phyloP scores from a whole-genome alignment of 92 coral and sea anemone genomes.

The Micromussa lordhowensis region DNA sequence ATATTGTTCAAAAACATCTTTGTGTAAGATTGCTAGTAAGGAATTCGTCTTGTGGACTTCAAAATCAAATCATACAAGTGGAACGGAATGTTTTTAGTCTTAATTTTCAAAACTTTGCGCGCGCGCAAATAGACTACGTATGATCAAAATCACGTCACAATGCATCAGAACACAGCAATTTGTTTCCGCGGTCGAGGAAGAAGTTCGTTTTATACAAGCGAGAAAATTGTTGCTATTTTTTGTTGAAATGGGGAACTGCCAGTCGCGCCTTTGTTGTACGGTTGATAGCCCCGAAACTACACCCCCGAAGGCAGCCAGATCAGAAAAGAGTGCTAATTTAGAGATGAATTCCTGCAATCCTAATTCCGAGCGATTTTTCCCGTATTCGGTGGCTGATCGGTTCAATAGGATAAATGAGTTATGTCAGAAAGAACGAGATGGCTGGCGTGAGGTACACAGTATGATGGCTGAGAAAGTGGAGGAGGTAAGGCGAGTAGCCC shows the following conservation, averaged over 20 bases:
- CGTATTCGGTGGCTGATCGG: neutral
- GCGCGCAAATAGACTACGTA: neutral
- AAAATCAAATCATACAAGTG: too few species aligned
- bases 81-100: neutral
- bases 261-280: neutral
- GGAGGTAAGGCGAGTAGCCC: neutral
- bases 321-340: neutral
- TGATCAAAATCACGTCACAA: slow-evolving; percentile 3
- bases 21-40: neutral
- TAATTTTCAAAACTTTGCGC: neutral
- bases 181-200: neutral
- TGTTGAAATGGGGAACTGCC: neutral
- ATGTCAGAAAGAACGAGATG: neutral
- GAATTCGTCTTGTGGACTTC: too few species aligned
- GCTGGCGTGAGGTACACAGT: neutral
- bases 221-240: neutral
- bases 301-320: neutral
- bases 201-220: neutral
- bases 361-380: neutral
- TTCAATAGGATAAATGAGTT: neutral
- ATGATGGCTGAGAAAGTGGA: neutral
- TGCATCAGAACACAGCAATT: neutral
- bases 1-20: neutral
- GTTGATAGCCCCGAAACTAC: neutral
- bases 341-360: neutral